Conservation (phyloP, 2,113 vertebrate genomes). For the Mohoua ochrocephala region DNA sequence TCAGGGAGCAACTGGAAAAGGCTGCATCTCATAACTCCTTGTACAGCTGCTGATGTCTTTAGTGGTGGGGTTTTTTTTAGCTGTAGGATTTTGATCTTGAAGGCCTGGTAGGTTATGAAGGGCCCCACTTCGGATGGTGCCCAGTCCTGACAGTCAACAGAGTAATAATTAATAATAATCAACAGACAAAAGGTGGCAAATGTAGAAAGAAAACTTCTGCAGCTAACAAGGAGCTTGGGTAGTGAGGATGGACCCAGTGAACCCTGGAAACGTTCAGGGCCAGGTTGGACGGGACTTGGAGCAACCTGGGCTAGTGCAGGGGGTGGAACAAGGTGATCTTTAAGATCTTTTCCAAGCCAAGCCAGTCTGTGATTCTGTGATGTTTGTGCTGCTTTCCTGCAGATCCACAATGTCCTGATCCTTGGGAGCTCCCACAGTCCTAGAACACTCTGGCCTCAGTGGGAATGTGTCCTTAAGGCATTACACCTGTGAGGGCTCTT, state of each 20-base stretch:
- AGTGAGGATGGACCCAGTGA: neutral
- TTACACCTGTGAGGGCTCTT: neutral
- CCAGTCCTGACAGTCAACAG: neutral
- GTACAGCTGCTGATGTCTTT: neutral
- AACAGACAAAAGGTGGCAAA: neutral
- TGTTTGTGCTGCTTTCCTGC: neutral
- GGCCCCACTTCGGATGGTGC: neutral
- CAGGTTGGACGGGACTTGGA: neutral
- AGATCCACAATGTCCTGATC: neutral
- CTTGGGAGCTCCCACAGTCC: neutral
- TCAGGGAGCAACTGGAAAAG: neutral
- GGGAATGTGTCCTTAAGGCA: neutral
- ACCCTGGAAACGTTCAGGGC: neutral
- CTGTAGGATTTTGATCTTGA: neutral
- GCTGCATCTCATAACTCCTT: neutral
- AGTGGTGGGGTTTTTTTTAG: neutral
- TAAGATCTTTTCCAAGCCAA: neutral
- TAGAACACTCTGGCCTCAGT: neutral
- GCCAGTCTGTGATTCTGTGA: neutral
- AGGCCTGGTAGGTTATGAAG: neutral
- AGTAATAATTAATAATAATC: neutral
- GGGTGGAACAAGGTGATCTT: neutral
- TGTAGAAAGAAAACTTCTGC: neutral
- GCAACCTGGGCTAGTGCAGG: neutral
- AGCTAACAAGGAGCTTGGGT: neutral